Evolutionary conservation across 1,140 invertebrate species (phyloP), one percentile per base, ranked within the genome.

Genomic region (Leptoteleia sp.): DNA sequence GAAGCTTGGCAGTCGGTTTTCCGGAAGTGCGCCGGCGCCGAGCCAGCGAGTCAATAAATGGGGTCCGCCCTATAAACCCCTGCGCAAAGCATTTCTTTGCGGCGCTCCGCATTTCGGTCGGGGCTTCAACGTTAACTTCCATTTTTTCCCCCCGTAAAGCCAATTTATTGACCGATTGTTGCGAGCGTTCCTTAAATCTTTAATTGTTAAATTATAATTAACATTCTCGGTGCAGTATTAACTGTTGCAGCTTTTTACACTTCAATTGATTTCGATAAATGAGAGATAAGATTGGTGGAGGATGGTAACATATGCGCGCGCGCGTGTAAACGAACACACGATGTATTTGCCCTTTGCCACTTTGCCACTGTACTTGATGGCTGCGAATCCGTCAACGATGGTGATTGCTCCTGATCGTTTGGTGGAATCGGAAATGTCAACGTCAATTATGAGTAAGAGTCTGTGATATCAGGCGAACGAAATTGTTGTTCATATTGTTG

Each of bases 1-100:
- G 77, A 25, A 37, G 33, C 61, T 68, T 62, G 48, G 67, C 11
- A n/a, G 29, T 17, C 42, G 52, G 59, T 9, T 29, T 4, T 11
- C 6, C 16, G 12, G 13, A 29, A 22, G 1, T 31, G 80, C 85
- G 84, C 83, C 55, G 43, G 83, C 83, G 80, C 61, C 8, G 33
- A 29, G 6, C 13, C 25, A 45, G 43, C 55, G 79, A 83, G 85
- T 88, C 87, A 86, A 88, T 88, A 88, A 84, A 85, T 61, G 54
- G 40, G 72, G 38, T 77, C 61, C 81, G 71, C 80, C 82, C 68
- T 80, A 57, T 16, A 77, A 83, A 83, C 72, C 76, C 72, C 81
- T 84, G 80, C 84, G 83, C 83, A 77, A 77, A 83, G 33, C 67
- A 64, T 47, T 9, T 2, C n/a, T 4, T 4, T 54, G 68, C 38